Evolutionary conservation across 2,888 invertebrate genomes (phyloP).

Genomic region (Prosapia bicincta): DNA sequence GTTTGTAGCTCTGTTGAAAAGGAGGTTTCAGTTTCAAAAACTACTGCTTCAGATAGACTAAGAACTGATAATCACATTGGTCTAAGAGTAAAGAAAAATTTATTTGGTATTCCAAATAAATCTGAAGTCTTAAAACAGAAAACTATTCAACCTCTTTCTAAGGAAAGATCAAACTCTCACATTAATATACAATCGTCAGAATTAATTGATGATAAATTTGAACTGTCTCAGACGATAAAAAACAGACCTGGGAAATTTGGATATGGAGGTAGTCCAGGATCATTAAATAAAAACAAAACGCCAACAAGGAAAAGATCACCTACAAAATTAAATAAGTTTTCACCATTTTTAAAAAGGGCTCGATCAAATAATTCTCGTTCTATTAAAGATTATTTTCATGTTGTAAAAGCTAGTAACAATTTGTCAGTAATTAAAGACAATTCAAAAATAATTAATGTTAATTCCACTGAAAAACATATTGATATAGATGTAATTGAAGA

Average conservation of each 20-base stretch:
- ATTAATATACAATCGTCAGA: no score
- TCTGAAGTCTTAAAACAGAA: not conserved
- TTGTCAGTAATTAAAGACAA: no score
- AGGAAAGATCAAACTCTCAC: no score
- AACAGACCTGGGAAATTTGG: not conserved
- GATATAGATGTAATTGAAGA: no score
- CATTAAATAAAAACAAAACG: not conserved
- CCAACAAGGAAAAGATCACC: conserved; percentile 9
- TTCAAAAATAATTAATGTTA: no score
- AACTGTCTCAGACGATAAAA: not conserved
- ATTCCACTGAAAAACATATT: no score
- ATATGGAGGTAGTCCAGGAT: not conserved
- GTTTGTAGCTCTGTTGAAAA: not conserved
- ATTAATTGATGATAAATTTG: not conserved
- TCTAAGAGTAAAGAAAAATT: not conserved
- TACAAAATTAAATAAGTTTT: conserved; percentile 15
- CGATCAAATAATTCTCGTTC: not conserved
- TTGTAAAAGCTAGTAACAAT: conserved; percentile 3
- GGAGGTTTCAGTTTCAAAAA: not conserved
- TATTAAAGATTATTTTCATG: conserved; percentile 17
- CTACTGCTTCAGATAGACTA: not conserved
- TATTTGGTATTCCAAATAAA: not conserved
- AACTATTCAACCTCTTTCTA: not conserved
- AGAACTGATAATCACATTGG: not conserved
- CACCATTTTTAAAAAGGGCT: conserved; percentile 19